Evolutionary conservation across 1,140 invertebrate species (phyloP).

Genomic region (Heliconius hewitsoni): DNA sequence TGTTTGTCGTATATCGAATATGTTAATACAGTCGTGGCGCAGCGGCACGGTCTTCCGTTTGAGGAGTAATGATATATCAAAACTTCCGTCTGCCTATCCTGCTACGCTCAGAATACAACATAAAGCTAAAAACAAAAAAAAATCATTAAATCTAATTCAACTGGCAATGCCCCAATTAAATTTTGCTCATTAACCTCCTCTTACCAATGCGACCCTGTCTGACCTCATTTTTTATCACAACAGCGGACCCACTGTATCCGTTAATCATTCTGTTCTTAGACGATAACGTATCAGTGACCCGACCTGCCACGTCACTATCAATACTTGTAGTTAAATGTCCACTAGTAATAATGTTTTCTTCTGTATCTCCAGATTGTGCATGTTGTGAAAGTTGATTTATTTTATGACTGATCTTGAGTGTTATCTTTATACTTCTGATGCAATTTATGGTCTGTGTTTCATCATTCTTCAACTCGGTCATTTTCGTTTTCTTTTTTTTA

Average conservation of each 20-base stretch:
- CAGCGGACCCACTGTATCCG: constrained; percentile 19
- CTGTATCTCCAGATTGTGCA: constrained; percentile 15
- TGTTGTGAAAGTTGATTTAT: constrained; percentile 5
- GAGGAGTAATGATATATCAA: too few relatives aligned
- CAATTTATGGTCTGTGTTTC: constrained; percentile 14
- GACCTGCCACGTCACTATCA: constrained; percentile 13
- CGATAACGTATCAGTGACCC: not conserved
- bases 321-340: not conserved
- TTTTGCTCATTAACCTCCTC: constrained; percentile 28
- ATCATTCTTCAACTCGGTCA: not conserved
- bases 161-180: constrained; percentile 17
- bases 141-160: not conserved
- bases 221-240: constrained; percentile 29
- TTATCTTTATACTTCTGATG: not conserved
- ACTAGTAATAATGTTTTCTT: constrained; percentile 27
- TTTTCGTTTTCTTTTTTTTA: not conserved
- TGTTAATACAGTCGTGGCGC: too few relatives aligned
- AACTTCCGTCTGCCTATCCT: too few relatives aligned
- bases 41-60: too few relatives aligned
- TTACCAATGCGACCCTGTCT: constrained; percentile 25
- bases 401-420: not conserved
- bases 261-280: not conserved
- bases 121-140: not conserved
- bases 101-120: too few relatives aligned
- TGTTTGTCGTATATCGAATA: too few relatives aligned